Percentiles rank a stretch among this genome's conserved stretches.
Conservation (phyloP, 2,888 invertebrate species). For the Perizoma affinitatum region DNA sequence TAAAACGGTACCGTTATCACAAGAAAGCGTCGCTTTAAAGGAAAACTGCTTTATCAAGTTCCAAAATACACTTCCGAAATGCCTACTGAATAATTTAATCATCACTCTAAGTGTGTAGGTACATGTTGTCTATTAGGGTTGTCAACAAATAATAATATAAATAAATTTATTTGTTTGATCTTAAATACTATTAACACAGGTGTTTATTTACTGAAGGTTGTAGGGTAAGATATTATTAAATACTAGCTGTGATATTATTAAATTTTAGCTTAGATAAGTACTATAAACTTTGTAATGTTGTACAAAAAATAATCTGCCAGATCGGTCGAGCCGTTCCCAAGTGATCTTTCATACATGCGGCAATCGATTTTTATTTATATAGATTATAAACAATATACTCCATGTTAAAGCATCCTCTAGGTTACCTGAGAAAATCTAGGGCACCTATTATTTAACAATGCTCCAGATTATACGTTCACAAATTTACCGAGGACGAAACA, state of each 20-base stretch:
- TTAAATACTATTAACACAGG: no score
- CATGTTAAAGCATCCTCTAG: not conserved
- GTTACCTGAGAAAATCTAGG: not conserved
- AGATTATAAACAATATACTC: no score
- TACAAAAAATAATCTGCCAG: no score
- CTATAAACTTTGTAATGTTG: no score
- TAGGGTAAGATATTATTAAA: no score
- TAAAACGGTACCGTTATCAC: not conserved
- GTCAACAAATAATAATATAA: not conserved
- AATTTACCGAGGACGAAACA: not conserved
- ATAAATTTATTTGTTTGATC: no score
- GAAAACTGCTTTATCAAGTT: not conserved
- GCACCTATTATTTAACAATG: conserved; percentile 9
- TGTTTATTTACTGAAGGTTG: no score
- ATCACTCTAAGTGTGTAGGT: not conserved
- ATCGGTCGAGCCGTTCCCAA: no score
- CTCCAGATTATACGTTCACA: conserved; percentile 8
- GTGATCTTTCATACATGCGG: no score
- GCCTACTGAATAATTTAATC: not conserved
- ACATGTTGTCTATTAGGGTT: conserved; percentile 2
- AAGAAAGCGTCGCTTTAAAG: not conserved
- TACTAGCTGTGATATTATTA: no score
- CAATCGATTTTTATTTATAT: no score
- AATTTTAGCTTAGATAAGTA: no score
- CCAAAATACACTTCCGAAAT: not conserved